Conservation (phyloP, 2,797 vertebrate species). For the Fundulus diaphanus region DNA sequence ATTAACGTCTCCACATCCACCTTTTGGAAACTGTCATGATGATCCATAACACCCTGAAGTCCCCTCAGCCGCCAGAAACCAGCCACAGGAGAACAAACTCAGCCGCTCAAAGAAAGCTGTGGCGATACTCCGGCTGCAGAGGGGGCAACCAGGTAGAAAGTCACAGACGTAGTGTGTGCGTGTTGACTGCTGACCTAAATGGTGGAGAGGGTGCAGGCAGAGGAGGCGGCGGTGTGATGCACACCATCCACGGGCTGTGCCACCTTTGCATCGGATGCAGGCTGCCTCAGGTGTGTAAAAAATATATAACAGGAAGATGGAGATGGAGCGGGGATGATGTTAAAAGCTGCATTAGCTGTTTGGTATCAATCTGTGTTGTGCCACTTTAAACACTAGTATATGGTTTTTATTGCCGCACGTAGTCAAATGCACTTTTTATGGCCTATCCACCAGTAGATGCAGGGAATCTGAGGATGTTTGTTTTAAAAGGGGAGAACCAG, state of each 20-base stretch:
- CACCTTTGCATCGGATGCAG: constrained; percentile 90
- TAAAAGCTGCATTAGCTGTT: constrained; percentile 8
- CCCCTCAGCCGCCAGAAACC: constrained; percentile 56
- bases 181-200: constrained; percentile 73
- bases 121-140: constrained; percentile 75
- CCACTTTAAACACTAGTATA: constrained; percentile 4
- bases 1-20: neutral
- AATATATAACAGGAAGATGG: neutral
- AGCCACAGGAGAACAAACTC: constrained; percentile 66
- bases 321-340: neutral
- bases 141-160: constrained; percentile 55
- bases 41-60: constrained; percentile 79
- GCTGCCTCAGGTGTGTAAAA: constrained; percentile 88
- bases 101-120: constrained; percentile 67
- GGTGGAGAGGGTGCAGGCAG: constrained; percentile 41
- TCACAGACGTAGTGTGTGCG: constrained; percentile 74
- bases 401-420: neutral
- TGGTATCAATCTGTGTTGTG: constrained; percentile 8
- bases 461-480: constrained; percentile 8
- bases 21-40: constrained; percentile 46
- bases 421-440: constrained; percentile 31
- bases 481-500: constrained; percentile 21
- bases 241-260: constrained; percentile 89
- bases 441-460: constrained; percentile 3
- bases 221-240: constrained; percentile 79